Conservation (phyloP, 2,797 vertebrate genomes). For the Natrix natrix region DNA sequence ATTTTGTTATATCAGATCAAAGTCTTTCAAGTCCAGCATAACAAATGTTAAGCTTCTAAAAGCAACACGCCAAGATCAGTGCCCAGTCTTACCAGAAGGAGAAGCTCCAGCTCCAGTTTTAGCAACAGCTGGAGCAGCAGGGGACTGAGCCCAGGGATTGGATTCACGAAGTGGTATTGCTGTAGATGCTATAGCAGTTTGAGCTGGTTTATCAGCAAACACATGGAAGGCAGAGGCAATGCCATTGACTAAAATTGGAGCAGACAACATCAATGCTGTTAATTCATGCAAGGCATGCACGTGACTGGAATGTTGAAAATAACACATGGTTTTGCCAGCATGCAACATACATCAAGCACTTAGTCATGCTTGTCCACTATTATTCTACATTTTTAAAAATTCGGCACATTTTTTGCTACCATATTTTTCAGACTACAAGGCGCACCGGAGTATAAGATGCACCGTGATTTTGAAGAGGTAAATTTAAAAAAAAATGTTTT, state of each 20-base stretch:
- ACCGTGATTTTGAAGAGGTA: too few relatives aligned
- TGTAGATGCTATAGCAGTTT: slow-evolving; percentile 75
- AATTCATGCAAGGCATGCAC: slow-evolving; percentile 73
- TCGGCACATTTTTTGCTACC: not conserved
- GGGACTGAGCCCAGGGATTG: slow-evolving; percentile 95
- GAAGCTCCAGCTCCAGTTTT: slow-evolving; percentile 80
- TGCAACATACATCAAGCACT: slow-evolving; percentile 40
- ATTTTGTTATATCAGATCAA: not conserved
- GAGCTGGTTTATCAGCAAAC: slow-evolving; percentile 79
- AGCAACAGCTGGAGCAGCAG: slow-evolving; percentile 71
- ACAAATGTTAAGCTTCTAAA: slow-evolving; percentile 58
- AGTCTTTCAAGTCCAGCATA: not conserved
- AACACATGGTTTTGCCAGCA: slow-evolving; percentile 55
- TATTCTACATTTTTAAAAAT: not conserved
- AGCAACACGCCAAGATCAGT: slow-evolving; percentile 44
- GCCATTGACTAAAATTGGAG: slow-evolving; percentile 93
- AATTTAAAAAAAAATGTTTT: too few relatives aligned
- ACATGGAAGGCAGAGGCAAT: slow-evolving; percentile 82
- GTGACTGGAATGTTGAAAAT: slow-evolving; percentile 50
- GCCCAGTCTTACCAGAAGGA: slow-evolving; percentile 80
- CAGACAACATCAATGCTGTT: slow-evolving; percentile 76
- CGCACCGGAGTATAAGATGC: too few relatives aligned
- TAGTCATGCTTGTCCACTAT: not conserved
- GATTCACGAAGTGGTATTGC: slow-evolving; percentile 93
- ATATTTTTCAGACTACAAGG: too few relatives aligned